Evolutionary conservation across 2,113 vertebrate genomes (phyloP).

Genomic region (mouse (Mus musculus)): GRCm39 chr8:126570001-126570500

Average conservation of each 20-base stretch:
- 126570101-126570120: constrained; percentile 3
- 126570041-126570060: background rate
- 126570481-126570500: background rate
- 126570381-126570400: constrained; percentile 45
- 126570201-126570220: constrained; percentile 52
- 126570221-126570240: constrained; percentile 66
- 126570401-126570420: constrained; percentile 30
- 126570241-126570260: constrained; percentile 62
- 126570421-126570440: constrained; percentile 5
- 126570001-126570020: no score
- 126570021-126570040: background rate
- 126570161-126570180: constrained; percentile 71
- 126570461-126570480: background rate
- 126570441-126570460: background rate
- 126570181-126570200: constrained; percentile 62
- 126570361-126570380: background rate
- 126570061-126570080: background rate
- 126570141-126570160: background rate
- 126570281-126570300: constrained; percentile 71
- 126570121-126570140: constrained; percentile 53
- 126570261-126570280: constrained; percentile 68
- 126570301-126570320: constrained; percentile 31
- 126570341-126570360: constrained; percentile 48
- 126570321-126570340: background rate
- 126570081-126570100: background rate